Evolutionary conservation across 1,140 invertebrate species (phyloP).

Genomic region (Caenorhabditis latens): DNA sequence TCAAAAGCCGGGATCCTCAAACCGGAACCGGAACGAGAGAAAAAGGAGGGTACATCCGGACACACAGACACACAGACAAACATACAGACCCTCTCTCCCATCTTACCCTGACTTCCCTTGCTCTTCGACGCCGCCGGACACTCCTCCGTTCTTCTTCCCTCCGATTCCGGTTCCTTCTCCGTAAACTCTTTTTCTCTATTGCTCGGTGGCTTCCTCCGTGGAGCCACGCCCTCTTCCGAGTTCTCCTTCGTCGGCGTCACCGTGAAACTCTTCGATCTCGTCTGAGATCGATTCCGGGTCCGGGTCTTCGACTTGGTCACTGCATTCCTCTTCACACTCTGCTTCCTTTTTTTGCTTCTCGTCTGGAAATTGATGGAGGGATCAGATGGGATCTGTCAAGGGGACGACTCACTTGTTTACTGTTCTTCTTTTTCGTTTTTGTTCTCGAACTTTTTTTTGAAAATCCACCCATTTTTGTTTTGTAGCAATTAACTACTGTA

Average conservation of each 20-base stretch:
- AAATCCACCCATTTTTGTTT: background rate
- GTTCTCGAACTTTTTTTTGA: slow-evolving; percentile 16
- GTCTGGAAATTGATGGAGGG: background rate
- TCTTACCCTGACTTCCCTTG: background rate
- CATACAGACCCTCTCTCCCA: too few species aligned
- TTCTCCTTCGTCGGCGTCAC: slow-evolving; percentile 1
- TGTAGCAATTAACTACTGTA: too few species aligned
- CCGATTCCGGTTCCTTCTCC: background rate
- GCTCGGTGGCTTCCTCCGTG: background rate
- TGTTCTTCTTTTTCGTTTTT: background rate
- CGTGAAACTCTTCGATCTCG: background rate
- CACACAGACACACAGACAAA: background rate
- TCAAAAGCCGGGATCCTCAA: too few species aligned
- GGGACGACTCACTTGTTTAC: background rate
- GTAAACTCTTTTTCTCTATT: background rate
- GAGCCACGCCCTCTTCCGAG: background rate
- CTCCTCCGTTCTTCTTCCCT: background rate
- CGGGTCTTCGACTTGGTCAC: background rate
- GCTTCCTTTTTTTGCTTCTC: background rate
- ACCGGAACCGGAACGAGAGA: too few species aligned
- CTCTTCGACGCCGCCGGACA: background rate
- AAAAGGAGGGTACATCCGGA: too few species aligned
- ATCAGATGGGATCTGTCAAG: too few species aligned
- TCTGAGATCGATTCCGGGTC: background rate
- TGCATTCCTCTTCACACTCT: background rate